Base-by-base conservation (phyloP, 2,888 invertebrate species). In the Andrena haemorrhoa region DNA sequence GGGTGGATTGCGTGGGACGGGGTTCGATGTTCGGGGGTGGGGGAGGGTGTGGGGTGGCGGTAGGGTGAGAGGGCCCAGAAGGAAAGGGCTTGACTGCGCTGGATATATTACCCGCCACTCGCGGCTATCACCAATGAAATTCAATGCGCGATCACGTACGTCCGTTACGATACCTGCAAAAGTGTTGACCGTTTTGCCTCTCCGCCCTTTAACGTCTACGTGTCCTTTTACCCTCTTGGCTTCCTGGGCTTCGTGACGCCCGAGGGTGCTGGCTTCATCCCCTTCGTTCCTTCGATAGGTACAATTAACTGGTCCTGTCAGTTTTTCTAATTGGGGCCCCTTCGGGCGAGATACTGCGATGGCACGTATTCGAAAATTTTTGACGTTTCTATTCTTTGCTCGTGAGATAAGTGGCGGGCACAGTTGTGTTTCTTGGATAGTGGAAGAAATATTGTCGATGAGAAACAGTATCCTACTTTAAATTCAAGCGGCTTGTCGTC, bases 71-170 rank as follows among this genome's bases (percentile, higher is more conserved):
- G 79, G 75, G 63, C 51, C 60, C 56, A 83, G 87, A 81, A 88
- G 89, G 88, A 86, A 87, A 84, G 86, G 88, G 86, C 79, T 86
- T 90, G 89, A 90, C 90, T 91, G 89, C 86, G 85, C 88, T 91
- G 87, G 90, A 92, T 92, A 91, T 91, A 92, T 91, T 91, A 90
- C 90, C 92, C 88, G 88, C 89, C 90, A 91, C 91, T 91, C 90
- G 90, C 88, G 90, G 88, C 91, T 89, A 92, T 91, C 92, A 88
- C 89, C 90, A 90, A 92, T 91, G 92, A 91, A 90, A 92, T 91
- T 91, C 91, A 89, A 91, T 91, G 91, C 89, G 86, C 89, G 89
- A 91, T 92, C 91, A 89, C 88, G 88, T 88, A 88, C 82, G 86
- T 87, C 82, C 86, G 76, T 66, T 75, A 68, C 86, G 80, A 87